These are phyloP conservation scores for Nanorana parkeri DNA, from an alignment of 2,113 vertebrate genomes.

Conservation along the genomic window DNA sequence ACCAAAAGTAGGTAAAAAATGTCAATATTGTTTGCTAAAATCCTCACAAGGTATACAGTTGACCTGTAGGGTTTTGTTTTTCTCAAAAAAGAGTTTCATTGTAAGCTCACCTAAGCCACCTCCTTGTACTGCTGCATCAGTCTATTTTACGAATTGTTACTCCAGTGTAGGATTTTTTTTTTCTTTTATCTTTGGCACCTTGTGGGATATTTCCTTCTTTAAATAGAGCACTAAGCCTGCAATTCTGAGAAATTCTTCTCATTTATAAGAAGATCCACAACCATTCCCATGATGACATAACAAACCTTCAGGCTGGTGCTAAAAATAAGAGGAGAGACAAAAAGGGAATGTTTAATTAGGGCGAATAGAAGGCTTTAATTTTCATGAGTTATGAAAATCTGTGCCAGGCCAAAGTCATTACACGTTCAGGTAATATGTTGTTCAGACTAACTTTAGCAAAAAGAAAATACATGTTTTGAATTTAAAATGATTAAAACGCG, in stretches of 20 bases:
- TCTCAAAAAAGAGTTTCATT: no score
- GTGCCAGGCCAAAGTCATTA: conserved; percentile 27
- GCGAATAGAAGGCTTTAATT: conserved; percentile 43
- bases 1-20: no score
- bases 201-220: background rate
- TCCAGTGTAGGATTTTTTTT: background rate
- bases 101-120: background rate
- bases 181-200: background rate
- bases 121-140: background rate
- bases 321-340: conserved; percentile 54
- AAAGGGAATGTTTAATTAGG: conserved; percentile 57
- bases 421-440: conserved; percentile 21
- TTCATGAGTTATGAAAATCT: conserved; percentile 44
- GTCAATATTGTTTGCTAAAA: background rate
- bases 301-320: conserved; percentile 51
- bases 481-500: conserved; percentile 21
- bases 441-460: conserved; percentile 23
- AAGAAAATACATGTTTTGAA: conserved; percentile 9
- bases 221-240: background rate
- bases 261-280: conserved; percentile 19
- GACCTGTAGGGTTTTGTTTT: no score
- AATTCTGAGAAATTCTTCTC: conserved; percentile 36
- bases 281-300: conserved; percentile 52
- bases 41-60: background rate
- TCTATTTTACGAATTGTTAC: background rate